These are phyloP conservation scores for Dasysyrphus albostriatus DNA, from an alignment of 2,888 invertebrate species.

Conservation along the genomic window DNA sequence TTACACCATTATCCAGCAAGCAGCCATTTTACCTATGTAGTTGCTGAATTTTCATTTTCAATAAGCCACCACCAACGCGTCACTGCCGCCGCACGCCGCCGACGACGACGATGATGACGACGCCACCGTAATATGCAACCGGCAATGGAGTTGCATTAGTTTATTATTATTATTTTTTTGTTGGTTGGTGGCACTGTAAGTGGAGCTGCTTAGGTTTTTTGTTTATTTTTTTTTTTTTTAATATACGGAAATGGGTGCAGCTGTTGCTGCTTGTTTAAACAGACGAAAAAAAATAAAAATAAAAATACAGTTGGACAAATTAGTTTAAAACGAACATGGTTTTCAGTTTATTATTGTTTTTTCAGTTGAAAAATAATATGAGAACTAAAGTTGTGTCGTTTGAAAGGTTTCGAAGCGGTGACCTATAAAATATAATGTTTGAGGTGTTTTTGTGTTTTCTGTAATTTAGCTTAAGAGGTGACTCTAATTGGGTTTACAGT, in stretches of 20 bases:
- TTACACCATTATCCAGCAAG: slow-evolving; percentile 44
- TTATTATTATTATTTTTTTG: slow-evolving; percentile 32
- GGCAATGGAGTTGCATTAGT: slow-evolving; percentile 46
- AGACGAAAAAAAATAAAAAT: not conserved
- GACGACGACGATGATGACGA: not conserved
- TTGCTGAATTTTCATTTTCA: slow-evolving; percentile 67
- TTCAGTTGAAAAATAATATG: slow-evolving; percentile 36
- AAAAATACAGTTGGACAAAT: slow-evolving; percentile 69
- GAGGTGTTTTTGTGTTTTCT: not conserved
- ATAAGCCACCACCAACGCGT: slow-evolving; percentile 44
- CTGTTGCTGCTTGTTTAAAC: slow-evolving; percentile 49
- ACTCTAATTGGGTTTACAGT: slow-evolving; percentile 25
- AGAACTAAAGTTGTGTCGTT: slow-evolving; percentile 25
- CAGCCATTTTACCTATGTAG: not conserved
- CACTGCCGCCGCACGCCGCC: not conserved
- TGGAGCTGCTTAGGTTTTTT: slow-evolving; percentile 28
- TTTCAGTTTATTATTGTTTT: slow-evolving; percentile 33
- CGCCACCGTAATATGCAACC: slow-evolving; percentile 26
- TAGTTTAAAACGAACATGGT: slow-evolving; percentile 62
- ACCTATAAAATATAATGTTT: slow-evolving; percentile 13
- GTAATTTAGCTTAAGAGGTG: slow-evolving; percentile 38
- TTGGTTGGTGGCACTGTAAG: slow-evolving; percentile 30
- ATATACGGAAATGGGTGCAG: slow-evolving; percentile 69
- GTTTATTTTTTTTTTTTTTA: not conserved
- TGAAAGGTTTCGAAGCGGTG: slow-evolving; percentile 54